phyloP scores from a whole-genome alignment of 2,797 vertebrate species.

The Pseudopleuronectes americanus region DNA sequence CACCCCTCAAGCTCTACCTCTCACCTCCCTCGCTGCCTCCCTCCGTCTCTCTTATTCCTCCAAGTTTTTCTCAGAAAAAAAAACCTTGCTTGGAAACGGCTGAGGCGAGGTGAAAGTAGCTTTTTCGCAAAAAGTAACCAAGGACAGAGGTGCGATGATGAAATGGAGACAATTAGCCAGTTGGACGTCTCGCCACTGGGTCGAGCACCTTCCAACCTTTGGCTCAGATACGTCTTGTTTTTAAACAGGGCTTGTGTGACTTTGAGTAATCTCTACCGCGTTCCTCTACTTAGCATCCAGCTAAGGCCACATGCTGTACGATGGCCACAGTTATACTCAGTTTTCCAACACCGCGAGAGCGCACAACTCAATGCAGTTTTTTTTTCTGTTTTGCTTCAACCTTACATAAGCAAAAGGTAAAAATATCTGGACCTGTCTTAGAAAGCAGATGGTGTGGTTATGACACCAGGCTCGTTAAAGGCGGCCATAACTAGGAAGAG shows the following conservation, averaged over 20 bases:
- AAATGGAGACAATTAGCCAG: constrained; percentile 16
- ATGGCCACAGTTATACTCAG: constrained; percentile 23
- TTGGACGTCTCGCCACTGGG: constrained; percentile 7
- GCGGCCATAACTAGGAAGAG: constrained; percentile 52
- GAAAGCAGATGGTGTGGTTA: constrained; percentile 73
- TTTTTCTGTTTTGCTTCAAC: constrained; percentile 34
- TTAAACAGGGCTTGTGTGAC: constrained; percentile 10
- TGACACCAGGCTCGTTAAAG: constrained; percentile 70
- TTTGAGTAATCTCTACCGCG: constrained; percentile 28
- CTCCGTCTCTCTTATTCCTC: constrained; percentile 55
- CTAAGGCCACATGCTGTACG: constrained; percentile 23
- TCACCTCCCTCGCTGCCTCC: constrained; percentile 55
- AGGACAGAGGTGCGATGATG: constrained; percentile 37
- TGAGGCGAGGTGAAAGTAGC: constrained; percentile 33
- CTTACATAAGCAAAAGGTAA: constrained; percentile 70
- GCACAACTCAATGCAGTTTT: too few species aligned
- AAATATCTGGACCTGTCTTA: constrained; percentile 67
- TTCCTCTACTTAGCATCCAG: constrained; percentile 33
- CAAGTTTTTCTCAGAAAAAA: constrained; percentile 41
- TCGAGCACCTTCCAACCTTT: constrained; percentile 23
- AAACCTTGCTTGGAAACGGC: constrained; percentile 39
- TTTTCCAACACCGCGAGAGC: constrained; percentile 17
- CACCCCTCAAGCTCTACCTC: constrained; percentile 66
- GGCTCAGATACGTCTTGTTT: constrained; percentile 22
- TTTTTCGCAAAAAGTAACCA: constrained; percentile 21